Evolutionary conservation across 2,888 invertebrate genomes (phyloP), one percentile per base, ranked within the genome.

Genomic region (Pristionchus fissidentatus): DNA sequence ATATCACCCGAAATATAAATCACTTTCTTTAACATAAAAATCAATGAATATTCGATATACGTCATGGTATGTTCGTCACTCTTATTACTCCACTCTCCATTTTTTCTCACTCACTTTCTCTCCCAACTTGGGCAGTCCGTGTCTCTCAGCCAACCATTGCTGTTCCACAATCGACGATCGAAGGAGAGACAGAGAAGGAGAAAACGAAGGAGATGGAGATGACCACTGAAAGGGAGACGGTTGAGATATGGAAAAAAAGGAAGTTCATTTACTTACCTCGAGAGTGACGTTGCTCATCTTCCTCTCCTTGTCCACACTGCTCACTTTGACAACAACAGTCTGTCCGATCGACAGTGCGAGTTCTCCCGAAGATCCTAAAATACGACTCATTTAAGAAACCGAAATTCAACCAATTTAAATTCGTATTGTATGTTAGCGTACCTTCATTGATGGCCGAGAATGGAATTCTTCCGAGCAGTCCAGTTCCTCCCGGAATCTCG

Each of bases 401-500:
- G 60, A 15, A 60, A n/a, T 7, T 7, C 1, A 32, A 22, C 10
- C 10, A 32, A 60, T 60, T 3, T 8, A 29, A 7, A 55, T 19
- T 55, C 55, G 55, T n/a, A 19, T 55, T 22, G 1, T 13, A 73
- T 5, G 1, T 3, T n/a, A 43, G 15, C 73, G 5, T n/a, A 60
- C 62, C 83, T 79, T 83, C 75, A 35, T 60, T n/a, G 4, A 77
- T 35, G 41, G 77, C 49, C 4, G 26, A n/a, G 29, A 81, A 32
- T 13, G 81, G 62, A 80, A 88, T 75, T 43, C 83, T 83, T 66
- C 85, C 87, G 70, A 84, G 66, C 0, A 88, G 84, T 55, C 87
- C 88, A 49, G 84, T 84, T 84, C 88, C 88, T 38, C 88, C 88
- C 41, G 84, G 84, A n/a, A 88, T 32, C 62, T 88, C 87, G 13